Conservation (phyloP, 2,113 vertebrate genomes). For the Zapus hudsonius region DNA sequence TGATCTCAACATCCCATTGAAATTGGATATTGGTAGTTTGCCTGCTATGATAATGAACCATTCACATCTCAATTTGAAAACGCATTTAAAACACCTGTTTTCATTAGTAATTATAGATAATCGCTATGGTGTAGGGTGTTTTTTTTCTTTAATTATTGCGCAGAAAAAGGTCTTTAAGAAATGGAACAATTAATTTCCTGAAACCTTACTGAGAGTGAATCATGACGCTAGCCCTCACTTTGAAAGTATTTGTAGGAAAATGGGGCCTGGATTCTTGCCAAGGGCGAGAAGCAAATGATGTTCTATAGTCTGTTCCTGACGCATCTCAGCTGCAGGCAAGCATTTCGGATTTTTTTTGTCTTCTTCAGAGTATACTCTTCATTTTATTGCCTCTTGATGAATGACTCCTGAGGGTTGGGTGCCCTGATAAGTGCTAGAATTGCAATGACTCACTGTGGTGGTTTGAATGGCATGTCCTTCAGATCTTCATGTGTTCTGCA, state of each 20-base stretch:
- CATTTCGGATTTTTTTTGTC: neutral
- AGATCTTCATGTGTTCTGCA: too few species aligned
- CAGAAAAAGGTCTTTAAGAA: slow-evolving; percentile 70
- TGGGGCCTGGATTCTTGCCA: neutral
- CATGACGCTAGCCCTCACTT: slow-evolving; percentile 6
- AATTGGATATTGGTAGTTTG: slow-evolving; percentile 70
- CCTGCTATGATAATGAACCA: slow-evolving; percentile 68
- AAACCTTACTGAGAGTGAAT: slow-evolving; percentile 49
- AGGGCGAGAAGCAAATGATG: neutral
- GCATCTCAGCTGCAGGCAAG: neutral
- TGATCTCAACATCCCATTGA: slow-evolving; percentile 69
- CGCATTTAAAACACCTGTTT: slow-evolving; percentile 75
- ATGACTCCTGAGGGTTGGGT: neutral
- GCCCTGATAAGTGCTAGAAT: neutral
- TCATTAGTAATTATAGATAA: slow-evolving; percentile 78
- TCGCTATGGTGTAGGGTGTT: slow-evolving; percentile 50
- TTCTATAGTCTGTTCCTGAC: neutral
- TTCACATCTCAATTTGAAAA: slow-evolving; percentile 73
- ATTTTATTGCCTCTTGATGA: neutral
- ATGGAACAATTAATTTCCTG: slow-evolving; percentile 67
- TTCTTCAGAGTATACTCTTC: neutral
- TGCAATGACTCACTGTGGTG: neutral
- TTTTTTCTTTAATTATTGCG: slow-evolving; percentile 52
- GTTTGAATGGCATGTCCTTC: too few species aligned
- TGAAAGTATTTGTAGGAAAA: slow-evolving; percentile 43